Base-by-base conservation (phyloP, 92 coral and sea anemone genomes). In the Micromussa lordhowensis region DNA sequence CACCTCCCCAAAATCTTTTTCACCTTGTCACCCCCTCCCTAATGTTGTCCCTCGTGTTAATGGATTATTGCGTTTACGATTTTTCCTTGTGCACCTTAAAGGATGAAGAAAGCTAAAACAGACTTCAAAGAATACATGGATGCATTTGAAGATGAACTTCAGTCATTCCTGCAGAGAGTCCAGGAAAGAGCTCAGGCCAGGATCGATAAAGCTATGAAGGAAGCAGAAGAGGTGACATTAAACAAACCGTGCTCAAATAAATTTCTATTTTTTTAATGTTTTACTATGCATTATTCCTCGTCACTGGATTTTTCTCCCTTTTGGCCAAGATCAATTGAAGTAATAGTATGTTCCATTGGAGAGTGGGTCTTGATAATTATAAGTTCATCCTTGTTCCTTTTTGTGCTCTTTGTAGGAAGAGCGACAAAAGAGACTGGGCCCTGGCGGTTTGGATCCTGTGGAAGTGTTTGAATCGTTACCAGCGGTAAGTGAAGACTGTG, bases 381-480 rank as follows among this genome's bases (percentile, higher is more conserved):
- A 28, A 26, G 2, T 26, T 11, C 13, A 24, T 24, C 13, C 29
- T 66, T 26, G 5, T 12, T 8, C 26, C 24, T 36, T 1, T 36
- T 18, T 8, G 12, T 34, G 36, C 22, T 57, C 36, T 24, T 76
- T 80, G 10, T 85, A 97, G 99, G 98, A 97, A 69, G 99, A 97
- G 44, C 91, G 98, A 34, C 93, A 91, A 63, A 82, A 89, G 76
- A 87, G 99, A 86, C 97, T 97, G 44, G 99, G 99, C 6, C 99
- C 99, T 0, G 99, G 99, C 48, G 98, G 99, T 57, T 90, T 97
- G 73, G 99, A 97, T 78, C 99, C 99, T 11, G 94, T 95, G 57
- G 99, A 95, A 79, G 99, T 96, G 24, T 93, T 96, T 87, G 95
- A 95, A 64, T 89, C 95, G 22, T 82, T 97, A 69, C 99, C 99